Conservation (phyloP, 1,140 invertebrate species). For the Phortica variegata region DNA sequence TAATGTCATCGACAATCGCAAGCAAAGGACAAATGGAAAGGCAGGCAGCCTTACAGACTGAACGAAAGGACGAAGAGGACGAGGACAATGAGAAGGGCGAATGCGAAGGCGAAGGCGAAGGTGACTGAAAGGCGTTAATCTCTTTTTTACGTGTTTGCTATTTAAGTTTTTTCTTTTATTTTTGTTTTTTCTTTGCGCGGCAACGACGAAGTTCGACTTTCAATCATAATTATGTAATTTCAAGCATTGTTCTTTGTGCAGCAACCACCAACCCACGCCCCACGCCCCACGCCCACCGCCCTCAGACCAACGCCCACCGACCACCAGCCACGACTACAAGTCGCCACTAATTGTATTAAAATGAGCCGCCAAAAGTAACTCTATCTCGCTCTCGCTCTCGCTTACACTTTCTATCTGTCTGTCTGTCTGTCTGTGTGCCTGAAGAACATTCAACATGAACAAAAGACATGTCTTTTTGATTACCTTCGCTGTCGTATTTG, state of each 20-base stretch:
- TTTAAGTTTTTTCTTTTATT: slow-evolving; percentile 34
- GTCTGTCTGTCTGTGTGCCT: slow-evolving; percentile 8
- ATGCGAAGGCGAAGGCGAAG: no score
- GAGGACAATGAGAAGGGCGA: no score
- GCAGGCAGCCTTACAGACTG: no score
- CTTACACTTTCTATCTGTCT: not conserved
- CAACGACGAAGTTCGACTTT: slow-evolving; percentile 24
- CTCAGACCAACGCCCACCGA: slow-evolving; percentile 6
- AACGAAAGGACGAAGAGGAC: no score
- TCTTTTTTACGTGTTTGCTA: slow-evolving; percentile 47
- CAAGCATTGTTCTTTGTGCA: slow-evolving; percentile 6
- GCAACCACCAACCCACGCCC: slow-evolving; percentile 12
- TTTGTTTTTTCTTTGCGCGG: slow-evolving; percentile 1
- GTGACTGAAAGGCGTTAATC: slow-evolving; percentile 45
- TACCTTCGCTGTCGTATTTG: slow-evolving; percentile 5
- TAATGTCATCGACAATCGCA: no score
- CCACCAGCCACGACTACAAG: not conserved
- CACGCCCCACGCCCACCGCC: slow-evolving; percentile 6
- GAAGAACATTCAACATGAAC: no score
- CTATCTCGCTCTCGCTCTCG: no score
- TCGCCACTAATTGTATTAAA: slow-evolving; percentile 43
- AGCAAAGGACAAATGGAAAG: no score
- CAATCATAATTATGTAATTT: slow-evolving; percentile 52
- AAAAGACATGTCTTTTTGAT: no score
- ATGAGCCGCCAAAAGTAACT: no score